These are phyloP conservation scores for Rhinolophus sinicus DNA, from an alignment of 2,113 vertebrate species.

Conservation along the genomic window DNA sequence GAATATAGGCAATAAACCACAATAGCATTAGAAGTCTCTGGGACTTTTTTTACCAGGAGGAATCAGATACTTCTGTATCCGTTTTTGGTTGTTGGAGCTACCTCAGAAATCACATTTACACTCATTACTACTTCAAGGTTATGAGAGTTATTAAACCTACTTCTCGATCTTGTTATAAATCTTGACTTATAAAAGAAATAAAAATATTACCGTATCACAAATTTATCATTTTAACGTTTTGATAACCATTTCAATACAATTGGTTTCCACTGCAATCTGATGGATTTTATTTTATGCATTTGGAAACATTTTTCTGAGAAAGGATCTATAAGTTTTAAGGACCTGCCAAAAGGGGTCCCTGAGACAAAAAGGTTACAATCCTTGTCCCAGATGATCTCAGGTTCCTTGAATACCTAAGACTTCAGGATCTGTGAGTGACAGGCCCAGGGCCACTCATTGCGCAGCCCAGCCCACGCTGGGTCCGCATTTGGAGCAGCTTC, in stretches of 20 bases:
- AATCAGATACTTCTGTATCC: slow-evolving; percentile 60
- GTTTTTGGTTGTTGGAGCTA: slow-evolving; percentile 51
- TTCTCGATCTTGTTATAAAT: slow-evolving; percentile 47
- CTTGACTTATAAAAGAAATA: slow-evolving; percentile 58
- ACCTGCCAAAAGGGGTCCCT: background rate
- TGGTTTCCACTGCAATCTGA: background rate
- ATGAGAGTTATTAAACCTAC: slow-evolving; percentile 53
- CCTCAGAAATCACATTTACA: slow-evolving; percentile 54
- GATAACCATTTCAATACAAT: slow-evolving; percentile 48
- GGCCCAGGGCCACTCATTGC: background rate
- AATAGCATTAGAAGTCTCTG: slow-evolving; percentile 33
- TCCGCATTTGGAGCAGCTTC: background rate
- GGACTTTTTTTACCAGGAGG: slow-evolving; percentile 53
- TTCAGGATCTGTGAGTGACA: background rate
- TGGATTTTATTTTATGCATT: slow-evolving; percentile 49
- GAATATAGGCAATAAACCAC: slow-evolving; percentile 44
- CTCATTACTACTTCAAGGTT: slow-evolving; percentile 54
- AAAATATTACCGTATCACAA: slow-evolving; percentile 43
- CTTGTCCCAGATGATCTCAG: background rate
- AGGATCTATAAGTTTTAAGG: background rate
- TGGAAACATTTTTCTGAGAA: slow-evolving; percentile 9
- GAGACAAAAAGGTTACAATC: background rate
- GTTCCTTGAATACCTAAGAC: background rate
- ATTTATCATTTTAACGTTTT: slow-evolving; percentile 61
- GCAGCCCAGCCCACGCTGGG: background rate